Conservation (phyloP, 2,797 vertebrate genomes). For the Masticophis lateralis region DNA sequence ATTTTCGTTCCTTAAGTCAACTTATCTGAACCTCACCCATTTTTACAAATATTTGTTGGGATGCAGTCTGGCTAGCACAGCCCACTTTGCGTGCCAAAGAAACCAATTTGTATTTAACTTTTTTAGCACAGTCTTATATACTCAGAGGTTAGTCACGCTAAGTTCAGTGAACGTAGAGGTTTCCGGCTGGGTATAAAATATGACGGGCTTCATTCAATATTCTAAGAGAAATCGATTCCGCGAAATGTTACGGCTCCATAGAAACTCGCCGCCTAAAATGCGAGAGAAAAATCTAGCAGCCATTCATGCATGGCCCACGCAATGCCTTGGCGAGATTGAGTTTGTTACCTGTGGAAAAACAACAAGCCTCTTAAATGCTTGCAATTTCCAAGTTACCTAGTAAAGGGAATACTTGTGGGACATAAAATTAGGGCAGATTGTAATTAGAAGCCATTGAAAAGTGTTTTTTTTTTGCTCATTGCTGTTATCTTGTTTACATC, state of each 20-base stretch:
- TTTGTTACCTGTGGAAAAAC: background rate
- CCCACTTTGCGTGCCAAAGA: background rate
- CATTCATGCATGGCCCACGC: background rate
- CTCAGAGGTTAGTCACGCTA: background rate
- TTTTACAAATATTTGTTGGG: background rate
- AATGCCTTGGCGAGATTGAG: background rate
- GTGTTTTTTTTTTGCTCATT: background rate
- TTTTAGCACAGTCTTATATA: background rate
- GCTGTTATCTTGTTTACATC: background rate
- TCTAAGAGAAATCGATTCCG: background rate
- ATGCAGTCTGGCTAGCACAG: background rate
- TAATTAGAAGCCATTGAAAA: background rate
- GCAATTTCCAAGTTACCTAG: background rate
- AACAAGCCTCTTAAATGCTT: background rate
- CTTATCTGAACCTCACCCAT: background rate
- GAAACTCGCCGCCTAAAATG: background rate
- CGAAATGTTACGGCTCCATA: background rate
- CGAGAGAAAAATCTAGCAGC: background rate
- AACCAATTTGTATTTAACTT: background rate
- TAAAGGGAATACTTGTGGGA: background rate
- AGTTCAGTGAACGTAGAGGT: background rate
- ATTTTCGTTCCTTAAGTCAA: background rate
- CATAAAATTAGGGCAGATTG: background rate
- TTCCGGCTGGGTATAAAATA: background rate
- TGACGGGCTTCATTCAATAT: background rate